Conservation (phyloP, 2,888 invertebrate genomes). For the Diploptera punctata region DNA sequence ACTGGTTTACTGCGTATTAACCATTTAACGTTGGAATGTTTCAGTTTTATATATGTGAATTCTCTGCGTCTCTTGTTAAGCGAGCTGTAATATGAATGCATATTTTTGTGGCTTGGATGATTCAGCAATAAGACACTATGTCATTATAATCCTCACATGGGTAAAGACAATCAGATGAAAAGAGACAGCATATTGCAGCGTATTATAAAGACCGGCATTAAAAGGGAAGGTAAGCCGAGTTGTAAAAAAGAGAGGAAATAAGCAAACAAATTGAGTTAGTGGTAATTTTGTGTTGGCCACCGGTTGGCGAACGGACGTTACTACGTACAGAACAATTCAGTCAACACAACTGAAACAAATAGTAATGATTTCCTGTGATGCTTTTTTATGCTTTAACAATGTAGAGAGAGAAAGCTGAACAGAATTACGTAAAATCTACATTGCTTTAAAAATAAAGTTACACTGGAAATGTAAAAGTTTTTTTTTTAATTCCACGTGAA, state of each 20-base stretch:
- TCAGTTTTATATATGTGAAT: too few relatives aligned
- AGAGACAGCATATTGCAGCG: conserved; percentile 13
- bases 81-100: too few relatives aligned
- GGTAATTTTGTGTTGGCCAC: conserved; percentile 6
- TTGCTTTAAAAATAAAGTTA: too few relatives aligned
- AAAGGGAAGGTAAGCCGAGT: conserved; percentile 15
- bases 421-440: too few relatives aligned
- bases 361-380: not conserved
- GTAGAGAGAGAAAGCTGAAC: too few relatives aligned
- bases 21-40: too few relatives aligned
- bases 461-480: too few relatives aligned
- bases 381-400: too few relatives aligned
- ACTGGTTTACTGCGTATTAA: too few relatives aligned
- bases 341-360: not conserved
- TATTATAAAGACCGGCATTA: conserved; percentile 20
- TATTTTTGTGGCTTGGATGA: too few relatives aligned
- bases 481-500: too few relatives aligned
- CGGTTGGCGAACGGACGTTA: not conserved
- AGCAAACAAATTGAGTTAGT: conserved; percentile 23
- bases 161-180: conserved; percentile 24
- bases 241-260: not conserved
- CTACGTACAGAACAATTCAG: not conserved
- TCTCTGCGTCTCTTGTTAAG: too few relatives aligned
- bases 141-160: conserved; percentile 20
- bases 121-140: conserved; percentile 17